These are phyloP conservation scores for Ooceraea biroi DNA, from an alignment of 1,140 invertebrate genomes.

Conservation along the genomic window DNA sequence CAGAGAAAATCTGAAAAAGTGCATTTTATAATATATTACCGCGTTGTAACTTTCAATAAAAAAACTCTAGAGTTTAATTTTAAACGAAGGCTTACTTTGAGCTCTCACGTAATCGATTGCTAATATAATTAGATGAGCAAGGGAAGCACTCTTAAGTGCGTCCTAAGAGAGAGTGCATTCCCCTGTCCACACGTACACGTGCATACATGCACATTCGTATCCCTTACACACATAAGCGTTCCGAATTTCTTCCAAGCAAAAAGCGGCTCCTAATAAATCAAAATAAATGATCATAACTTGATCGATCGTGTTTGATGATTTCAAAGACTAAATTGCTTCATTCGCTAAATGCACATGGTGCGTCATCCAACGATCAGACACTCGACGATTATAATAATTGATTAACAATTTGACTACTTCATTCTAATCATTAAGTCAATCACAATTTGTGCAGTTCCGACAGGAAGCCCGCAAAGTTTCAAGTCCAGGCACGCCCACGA, in stretches of 20 bases:
- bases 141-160: background rate
- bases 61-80: background rate
- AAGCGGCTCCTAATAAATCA: background rate
- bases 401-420: background rate
- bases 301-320: background rate
- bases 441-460: background rate
- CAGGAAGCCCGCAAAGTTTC: background rate
- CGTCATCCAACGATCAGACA: background rate
- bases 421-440: background rate
- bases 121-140: constrained; percentile 17
- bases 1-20: background rate
- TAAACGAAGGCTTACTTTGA: background rate
- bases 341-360: background rate
- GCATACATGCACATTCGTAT: background rate
- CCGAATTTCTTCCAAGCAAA: background rate
- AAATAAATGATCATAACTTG: background rate
- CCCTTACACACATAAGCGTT: background rate
- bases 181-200: background rate
- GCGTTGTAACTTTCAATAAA: background rate
- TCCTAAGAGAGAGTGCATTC: constrained; percentile 4
- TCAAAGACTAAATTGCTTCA: background rate
- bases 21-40: background rate
- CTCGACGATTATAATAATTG: background rate
- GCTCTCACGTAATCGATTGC: background rate
- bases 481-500: background rate